Base-by-base conservation (phyloP, 2,113 vertebrate species). In the Vulpes vulpes region DNA sequence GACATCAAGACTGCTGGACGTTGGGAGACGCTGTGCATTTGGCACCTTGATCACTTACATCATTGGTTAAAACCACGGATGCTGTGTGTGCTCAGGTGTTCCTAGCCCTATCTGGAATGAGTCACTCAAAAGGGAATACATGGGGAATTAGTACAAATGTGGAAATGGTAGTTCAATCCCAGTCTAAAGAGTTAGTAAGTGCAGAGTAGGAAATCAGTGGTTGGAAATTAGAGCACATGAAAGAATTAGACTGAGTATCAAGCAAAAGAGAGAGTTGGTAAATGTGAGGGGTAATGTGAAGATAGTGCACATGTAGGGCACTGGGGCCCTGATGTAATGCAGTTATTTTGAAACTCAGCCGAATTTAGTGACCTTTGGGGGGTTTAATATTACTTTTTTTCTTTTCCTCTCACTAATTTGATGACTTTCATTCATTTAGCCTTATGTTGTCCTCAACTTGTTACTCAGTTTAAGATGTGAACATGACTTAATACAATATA, bases 371-470 rank as follows among this genome's bases (percentile, higher is more conserved):
- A 79, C 35, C 43, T 10, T 65, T 84, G 16, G 3, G 38, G 15
- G 3, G 2, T 71, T n/a, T 84, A 51, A 35, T 11, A 23, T 35
- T 65, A 73, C 51, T 20, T 89, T 92, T 92, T 9, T 91, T 35
- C 14, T 89, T 79, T 89, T 85, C 17, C 5, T 78, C 10, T 91
- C 14, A 15, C 57, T 91, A 43, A 65, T 51, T 49, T 96, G 43
- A 38, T 93, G 80, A 65, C 11, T 93, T 97, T 59, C 59, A 25
- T 49, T 88, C 71, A 43, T 79, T 88, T 91, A 81, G 35, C n/a
- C 62, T 91, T 92, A 91, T 14, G 25, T 92, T 83, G 9, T 53
- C 27, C 76, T 95, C 67, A 69, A 49, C 38, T 93, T 80, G 73
- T 87, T 91, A 19, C 57, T 69, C 19, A 91, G 4, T 11, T 82